Conservation (phyloP, 1,140 invertebrate genomes). For the Agraylea sexmaculata region DNA sequence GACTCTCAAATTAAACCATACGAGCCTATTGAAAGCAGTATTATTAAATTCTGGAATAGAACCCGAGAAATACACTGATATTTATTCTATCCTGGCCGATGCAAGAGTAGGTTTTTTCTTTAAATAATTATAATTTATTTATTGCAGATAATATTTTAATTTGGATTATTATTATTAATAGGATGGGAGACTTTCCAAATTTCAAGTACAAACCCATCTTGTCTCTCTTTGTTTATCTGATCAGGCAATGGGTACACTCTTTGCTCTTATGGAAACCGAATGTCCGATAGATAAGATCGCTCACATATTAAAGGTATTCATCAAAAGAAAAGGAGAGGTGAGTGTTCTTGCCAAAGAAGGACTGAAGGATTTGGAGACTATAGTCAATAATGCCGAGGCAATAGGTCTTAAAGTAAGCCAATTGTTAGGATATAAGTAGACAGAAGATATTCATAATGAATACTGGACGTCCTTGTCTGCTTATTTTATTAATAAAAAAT, state of each 20-base stretch:
- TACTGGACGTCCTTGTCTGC: background rate
- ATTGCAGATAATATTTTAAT: constrained; percentile 23
- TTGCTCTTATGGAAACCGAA: constrained; percentile 62
- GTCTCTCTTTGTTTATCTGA: constrained; percentile 56
- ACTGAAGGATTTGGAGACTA: constrained; percentile 58
- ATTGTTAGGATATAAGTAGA: no score
- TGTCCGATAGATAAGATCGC: constrained; percentile 51
- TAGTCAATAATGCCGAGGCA: constrained; percentile 52
- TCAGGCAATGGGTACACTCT: constrained; percentile 53
- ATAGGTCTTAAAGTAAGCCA: constrained; percentile 59
- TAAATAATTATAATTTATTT: constrained; percentile 1
- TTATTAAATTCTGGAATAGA: constrained; percentile 72
- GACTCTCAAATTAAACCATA: constrained; percentile 72
- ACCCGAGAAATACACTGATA: constrained; percentile 52
- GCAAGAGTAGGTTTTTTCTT: constrained; percentile 37
- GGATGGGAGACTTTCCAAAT: constrained; percentile 51
- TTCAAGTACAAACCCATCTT: constrained; percentile 60
- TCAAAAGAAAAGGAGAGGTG: constrained; percentile 51
- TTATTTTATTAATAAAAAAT: background rate
- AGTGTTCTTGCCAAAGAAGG: constrained; percentile 53
- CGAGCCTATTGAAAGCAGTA: constrained; percentile 62
- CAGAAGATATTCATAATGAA: no score
- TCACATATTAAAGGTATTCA: constrained; percentile 47
- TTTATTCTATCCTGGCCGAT: constrained; percentile 51
- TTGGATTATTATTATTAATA: constrained; percentile 20